Percentiles rank a stretch among this genome's conserved stretches.
These are phyloP conservation scores for Megalops cyprinoides DNA, from an alignment of 2,797 vertebrate genomes.

Conservation along the genomic window DNA sequence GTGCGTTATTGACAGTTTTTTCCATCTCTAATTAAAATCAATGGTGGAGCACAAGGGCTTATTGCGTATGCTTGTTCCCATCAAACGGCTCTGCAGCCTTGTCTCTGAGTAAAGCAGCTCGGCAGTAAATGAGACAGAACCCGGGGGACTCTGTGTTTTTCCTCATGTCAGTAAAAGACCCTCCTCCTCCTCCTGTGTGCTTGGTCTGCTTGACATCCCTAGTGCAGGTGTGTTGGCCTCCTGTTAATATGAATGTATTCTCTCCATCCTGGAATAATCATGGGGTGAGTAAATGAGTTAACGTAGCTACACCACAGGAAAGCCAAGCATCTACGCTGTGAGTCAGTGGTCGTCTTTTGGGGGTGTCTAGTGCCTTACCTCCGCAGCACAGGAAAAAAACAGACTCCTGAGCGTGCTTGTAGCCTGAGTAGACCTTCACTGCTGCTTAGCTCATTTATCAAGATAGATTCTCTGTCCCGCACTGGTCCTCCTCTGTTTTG, in stretches of 20 bases:
- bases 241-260: background rate
- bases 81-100: background rate
- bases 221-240: background rate
- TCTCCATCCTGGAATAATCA: background rate
- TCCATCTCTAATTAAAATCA: slow-evolving; percentile 16
- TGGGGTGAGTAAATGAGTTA: background rate
- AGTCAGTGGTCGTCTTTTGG: too few species aligned
- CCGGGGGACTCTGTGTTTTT: slow-evolving; percentile 14
- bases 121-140: slow-evolving; percentile 28
- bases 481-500: too few species aligned
- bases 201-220: slow-evolving; percentile 2
- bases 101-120: slow-evolving; percentile 13
- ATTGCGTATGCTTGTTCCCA: background rate
- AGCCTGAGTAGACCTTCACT: too few species aligned
- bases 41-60: background rate
- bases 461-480: background rate
- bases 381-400: too few species aligned
- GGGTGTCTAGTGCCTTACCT: too few species aligned
- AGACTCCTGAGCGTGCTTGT: too few species aligned
- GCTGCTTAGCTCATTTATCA: too few species aligned
- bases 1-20: background rate
- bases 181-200: slow-evolving; percentile 3
- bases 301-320: too few species aligned
- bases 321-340: background rate
- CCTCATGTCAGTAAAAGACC: slow-evolving; percentile 9